Evolutionary conservation across 2,888 invertebrate species (phyloP), one percentile per base, ranked within the genome.

Genomic region (Hesperia comma): DNA sequence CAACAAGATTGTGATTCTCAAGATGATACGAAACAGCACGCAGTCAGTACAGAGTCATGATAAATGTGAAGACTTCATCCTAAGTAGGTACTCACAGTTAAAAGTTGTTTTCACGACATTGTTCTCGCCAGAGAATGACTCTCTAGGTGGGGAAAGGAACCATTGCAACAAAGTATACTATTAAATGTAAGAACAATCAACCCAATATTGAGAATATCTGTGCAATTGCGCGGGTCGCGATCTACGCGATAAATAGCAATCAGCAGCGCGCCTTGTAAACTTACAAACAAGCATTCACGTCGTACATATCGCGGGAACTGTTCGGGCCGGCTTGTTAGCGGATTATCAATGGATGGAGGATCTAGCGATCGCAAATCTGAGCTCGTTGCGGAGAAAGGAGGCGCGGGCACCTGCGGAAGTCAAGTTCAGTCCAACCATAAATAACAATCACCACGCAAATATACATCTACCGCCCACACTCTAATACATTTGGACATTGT

Each of bases 311-410:
- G 32, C 26, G 56, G 49, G 51, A 32, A 53, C 32, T 41, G 57
- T 57, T 17, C 15, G 21, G 58, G 58, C 49, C 49, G 26, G 64
- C 53, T 64, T 64, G 64, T 58, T 58, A 57, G 58, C 58, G 64
- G 58, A 64, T 58, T 58, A 64, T 58, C 64, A 60, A 66, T 66
- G 58, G 54, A 43, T 66, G 58, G 54, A 60, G 53, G 54, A 51
- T 66, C 64, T 60, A 60, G 64, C 60, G 19, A 58, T 60, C 64
- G 43, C 64, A 66, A 66, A 66, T 66, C 64, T 60, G 32, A 14
- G 53, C 53, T 33, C 54, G 54, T 64, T 57, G 57, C 15, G 33
- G 60, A 58, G 53, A 60, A 66, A 66, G 60, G 66, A 60, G 53
- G 33, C 58, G 12, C 41, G 63, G 17, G 63, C 51, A 57, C 51